Base-by-base conservation (phyloP, 2,113 vertebrate species). In the Macquaria australasica region DNA sequence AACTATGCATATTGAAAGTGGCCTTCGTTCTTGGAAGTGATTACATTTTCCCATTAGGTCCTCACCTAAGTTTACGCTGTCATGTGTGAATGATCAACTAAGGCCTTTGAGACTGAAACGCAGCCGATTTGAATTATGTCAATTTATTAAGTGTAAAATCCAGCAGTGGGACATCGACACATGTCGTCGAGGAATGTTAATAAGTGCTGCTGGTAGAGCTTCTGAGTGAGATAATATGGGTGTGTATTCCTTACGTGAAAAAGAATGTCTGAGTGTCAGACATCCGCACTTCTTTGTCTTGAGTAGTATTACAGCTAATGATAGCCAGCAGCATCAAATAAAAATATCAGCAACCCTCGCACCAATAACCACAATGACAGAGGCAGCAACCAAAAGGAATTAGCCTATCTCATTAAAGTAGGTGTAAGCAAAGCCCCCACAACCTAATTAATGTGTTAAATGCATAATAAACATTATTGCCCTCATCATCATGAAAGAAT, bases 361-460 rank as follows among this genome's bases (percentile, higher is more conserved):
- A 73, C 31, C 79, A 77, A 70, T 77, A 90, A 84, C 69, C 73
- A n/a, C 67, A 77, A 70, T 50, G 80, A 87, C 72, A 39, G 79
- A 55, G 67, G 55, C 73, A 41, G 63, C 75, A 56, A 70, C 62
- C 77, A 48, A 77, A 83, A 73, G 34, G 74, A 89, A 87, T 88
- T 76, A 81, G 37, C 70, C 77, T 45, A 34, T 58, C 58, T 88
- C 68, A 88, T 89, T 92, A 89, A 86, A 87, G 73, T 14, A 81
- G 76, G 68, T 15, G 82, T 79, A 86, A 91, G 83, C 82, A 79
- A 87, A 78, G 76, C 73, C 84, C 75, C 59, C 41, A 21, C 53
- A 85, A 87, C 70, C 73, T 80, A 71, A 88, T 83, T 67, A 88
- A 84, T 53, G 66, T 12, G 45, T 84, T 91, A 53, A 91, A 87